phyloP scores from a whole-genome alignment of 2,113 vertebrate species.

The Urocitellus parryii region DNA sequence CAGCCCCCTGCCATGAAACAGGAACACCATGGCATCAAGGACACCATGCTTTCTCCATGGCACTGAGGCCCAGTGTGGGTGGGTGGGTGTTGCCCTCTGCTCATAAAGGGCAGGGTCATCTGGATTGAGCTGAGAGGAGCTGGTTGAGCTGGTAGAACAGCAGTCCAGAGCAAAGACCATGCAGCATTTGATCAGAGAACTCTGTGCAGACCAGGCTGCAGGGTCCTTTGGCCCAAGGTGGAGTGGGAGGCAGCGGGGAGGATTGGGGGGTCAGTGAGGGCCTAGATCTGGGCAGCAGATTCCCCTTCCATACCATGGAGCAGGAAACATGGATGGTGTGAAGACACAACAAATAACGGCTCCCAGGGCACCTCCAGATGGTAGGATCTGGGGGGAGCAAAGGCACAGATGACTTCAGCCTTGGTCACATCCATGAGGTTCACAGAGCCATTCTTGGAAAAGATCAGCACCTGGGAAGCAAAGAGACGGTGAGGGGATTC shows the following conservation, averaged over 20 bases:
- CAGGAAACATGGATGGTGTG: slow-evolving; percentile 84
- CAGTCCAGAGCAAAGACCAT: neutral
- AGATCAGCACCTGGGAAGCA: slow-evolving; percentile 88
- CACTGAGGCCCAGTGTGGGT: neutral
- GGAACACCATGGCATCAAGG: fast-evolving
- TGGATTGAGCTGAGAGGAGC: neutral
- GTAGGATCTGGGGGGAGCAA: slow-evolving; percentile 83
- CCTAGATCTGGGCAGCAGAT: neutral
- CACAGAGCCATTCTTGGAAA: slow-evolving; percentile 88
- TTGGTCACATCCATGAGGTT: slow-evolving; percentile 87
- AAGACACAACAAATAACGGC: slow-evolving; percentile 88
- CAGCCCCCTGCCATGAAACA: slow-evolving; percentile 72
- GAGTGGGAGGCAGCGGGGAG: fast-evolving
- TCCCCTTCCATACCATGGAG: slow-evolving; percentile 86
- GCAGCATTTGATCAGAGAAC: neutral
- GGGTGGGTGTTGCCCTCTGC: neutral
- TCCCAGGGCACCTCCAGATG: slow-evolving; percentile 84
- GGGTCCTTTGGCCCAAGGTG: neutral
- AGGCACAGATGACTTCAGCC: slow-evolving; percentile 83
- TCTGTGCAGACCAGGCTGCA: neutral
- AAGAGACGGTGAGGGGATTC: neutral
- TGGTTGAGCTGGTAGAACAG: neutral
- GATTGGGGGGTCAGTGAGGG: neutral
- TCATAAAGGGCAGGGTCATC: neutral
- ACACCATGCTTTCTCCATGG: fast-evolving